Conservation (phyloP, 1,140 invertebrate genomes). For the Zophobas atratus region DNA sequence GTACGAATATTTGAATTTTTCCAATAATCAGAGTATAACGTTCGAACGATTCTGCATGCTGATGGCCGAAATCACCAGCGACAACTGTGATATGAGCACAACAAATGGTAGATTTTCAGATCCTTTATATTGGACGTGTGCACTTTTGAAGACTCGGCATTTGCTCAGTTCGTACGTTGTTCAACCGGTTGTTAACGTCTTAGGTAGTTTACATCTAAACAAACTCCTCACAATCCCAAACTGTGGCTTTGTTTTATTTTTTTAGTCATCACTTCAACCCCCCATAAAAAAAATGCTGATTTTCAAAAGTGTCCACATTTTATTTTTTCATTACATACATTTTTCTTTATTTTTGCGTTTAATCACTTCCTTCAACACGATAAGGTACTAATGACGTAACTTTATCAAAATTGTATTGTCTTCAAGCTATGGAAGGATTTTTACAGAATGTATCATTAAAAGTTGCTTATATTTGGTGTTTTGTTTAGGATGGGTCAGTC, state of each 20-base stretch:
- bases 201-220: constrained; percentile 60
- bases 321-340: background rate
- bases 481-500: constrained; percentile 61
- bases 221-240: constrained; percentile 13
- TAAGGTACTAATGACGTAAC: no score
- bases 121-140: constrained; percentile 64
- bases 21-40: constrained; percentile 56
- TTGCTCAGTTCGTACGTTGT: constrained; percentile 62
- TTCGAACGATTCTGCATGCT: constrained; percentile 74
- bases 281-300: constrained; percentile 33
- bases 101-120: constrained; percentile 63
- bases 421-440: background rate
- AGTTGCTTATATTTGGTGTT: background rate
- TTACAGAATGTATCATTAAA: background rate
- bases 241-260: constrained; percentile 33
- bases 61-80: constrained; percentile 70
- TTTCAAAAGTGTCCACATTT: constrained; percentile 57
- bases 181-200: constrained; percentile 58
- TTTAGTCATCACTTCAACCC: constrained; percentile 26
- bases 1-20: constrained; percentile 59
- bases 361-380: background rate
- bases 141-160: constrained; percentile 65
- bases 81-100: constrained; percentile 59
- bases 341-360: constrained; percentile 46
- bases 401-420: background rate